These are phyloP conservation scores for Bovichtus diacanthus DNA, from an alignment of 2,797 vertebrate genomes.

Conservation along the genomic window DNA sequence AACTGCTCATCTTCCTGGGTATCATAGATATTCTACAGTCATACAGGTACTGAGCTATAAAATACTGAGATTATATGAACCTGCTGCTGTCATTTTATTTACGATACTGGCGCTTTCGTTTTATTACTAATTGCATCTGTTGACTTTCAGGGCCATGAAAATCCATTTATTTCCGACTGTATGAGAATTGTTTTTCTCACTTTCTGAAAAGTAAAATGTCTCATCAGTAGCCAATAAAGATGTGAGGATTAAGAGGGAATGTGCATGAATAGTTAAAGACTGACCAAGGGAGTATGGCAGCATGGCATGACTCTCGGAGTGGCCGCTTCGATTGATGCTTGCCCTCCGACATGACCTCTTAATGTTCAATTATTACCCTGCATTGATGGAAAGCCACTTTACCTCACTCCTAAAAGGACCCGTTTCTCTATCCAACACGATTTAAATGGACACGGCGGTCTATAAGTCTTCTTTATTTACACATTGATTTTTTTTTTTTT, in stretches of 20 bases:
- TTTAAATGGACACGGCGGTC: slow-evolving; percentile 22
- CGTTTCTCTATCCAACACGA: slow-evolving; percentile 6
- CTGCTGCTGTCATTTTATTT: background rate
- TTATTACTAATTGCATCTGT: background rate
- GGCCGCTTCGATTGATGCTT: slow-evolving; percentile 4
- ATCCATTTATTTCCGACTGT: background rate
- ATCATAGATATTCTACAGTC: slow-evolving; percentile 99
- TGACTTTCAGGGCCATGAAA: background rate
- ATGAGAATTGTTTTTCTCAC: background rate
- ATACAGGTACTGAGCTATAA: slow-evolving; percentile 89
- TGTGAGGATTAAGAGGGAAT: background rate
- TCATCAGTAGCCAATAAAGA: background rate
- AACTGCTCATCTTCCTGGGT: slow-evolving; percentile 95
- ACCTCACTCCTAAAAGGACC: slow-evolving; percentile 21
- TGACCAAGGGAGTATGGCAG: background rate
- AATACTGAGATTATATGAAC: background rate
- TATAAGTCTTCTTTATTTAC: slow-evolving; percentile 51
- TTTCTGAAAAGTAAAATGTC: background rate
- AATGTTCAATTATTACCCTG: slow-evolving; percentile 38
- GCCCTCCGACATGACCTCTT: background rate
- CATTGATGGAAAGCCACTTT: slow-evolving; percentile 28
- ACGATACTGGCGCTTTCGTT: background rate
- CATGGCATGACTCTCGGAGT: background rate
- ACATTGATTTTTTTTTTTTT: slow-evolving; percentile 51
- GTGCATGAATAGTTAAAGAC: background rate